Conservation (phyloP, 2,888 invertebrate genomes). For the Lycaena phlaeas region DNA sequence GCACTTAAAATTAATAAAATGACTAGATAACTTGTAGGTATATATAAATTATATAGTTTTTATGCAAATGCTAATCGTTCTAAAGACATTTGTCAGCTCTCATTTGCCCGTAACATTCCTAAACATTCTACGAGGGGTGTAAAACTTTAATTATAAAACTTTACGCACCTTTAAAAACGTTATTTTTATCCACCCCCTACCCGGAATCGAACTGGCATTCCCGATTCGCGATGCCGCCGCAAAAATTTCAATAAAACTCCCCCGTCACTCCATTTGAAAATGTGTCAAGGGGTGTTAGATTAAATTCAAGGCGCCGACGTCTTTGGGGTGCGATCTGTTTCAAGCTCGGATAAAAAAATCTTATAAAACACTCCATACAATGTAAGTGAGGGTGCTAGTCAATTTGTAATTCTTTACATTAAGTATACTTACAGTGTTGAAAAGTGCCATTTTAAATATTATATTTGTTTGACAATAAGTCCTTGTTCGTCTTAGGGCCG, state of each 20-base stretch:
- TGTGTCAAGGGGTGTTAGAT: conserved; percentile 14
- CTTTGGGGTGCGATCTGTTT: conserved; percentile 9
- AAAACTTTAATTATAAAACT: conserved; percentile 6
- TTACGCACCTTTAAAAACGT: conserved; percentile 9
- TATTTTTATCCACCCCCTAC: conserved; percentile 3
- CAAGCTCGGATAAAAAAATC: conserved; percentile 8
- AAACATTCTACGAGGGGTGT: background rate
- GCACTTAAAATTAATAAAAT: too few relatives aligned
- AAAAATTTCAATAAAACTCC: conserved; percentile 52
- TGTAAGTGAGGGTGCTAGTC: too few relatives aligned
- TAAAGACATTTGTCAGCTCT: too few relatives aligned
- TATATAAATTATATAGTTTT: too few relatives aligned
- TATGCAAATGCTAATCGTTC: too few relatives aligned
- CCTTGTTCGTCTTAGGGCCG: too few relatives aligned
- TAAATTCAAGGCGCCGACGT: conserved; percentile 13
- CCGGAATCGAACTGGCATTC: conserved; percentile 39
- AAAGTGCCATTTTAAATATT: too few relatives aligned
- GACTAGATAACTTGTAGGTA: too few relatives aligned
- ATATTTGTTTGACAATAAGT: too few relatives aligned
- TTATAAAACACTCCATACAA: conserved; percentile 1
- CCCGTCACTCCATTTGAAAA: conserved; percentile 16
- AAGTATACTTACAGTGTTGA: too few relatives aligned
- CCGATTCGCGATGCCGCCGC: conserved; percentile 51
- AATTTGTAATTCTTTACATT: too few relatives aligned
- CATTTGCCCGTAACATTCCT: too few relatives aligned